Evolutionary conservation across 2,888 invertebrate species (phyloP), one percentile per base, ranked within the genome.

Genomic region (Amaurobius ferox): DNA sequence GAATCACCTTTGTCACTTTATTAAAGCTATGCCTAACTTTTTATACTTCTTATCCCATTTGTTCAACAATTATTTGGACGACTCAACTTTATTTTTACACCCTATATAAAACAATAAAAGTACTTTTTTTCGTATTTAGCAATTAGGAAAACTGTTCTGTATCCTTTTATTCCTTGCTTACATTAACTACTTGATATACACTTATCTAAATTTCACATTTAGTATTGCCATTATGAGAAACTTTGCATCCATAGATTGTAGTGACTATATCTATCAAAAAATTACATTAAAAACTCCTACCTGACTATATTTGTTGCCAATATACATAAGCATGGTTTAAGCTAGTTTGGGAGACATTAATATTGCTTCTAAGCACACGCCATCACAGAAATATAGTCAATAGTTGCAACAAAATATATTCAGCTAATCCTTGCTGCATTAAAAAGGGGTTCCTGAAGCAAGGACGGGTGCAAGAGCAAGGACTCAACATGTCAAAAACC

Each of bases 171-270:
- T 23, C 55, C 1, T 23, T 23, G 55, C 23, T 55, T 23, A 55
- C 55, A 55, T 55, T 23, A 55, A 55, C 55, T 55, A 55, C 55
- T 55, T 23, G 16, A 23, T 32, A n/a, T 29, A 66, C 35, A 66
- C 2, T 32, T 35, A 66, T 66, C 66, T 66, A 66, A 66, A 9
- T 72, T 85, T 64, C 77, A 85, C 77, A 85, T 66, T 66, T 71
- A 85, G 77, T 85, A 85, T 85, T 85, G 83, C 83, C 77, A 72
- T 71, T 39, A 55, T 78, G 83, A 83, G 72, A 67, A 72, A 72
- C 48, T 39, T 85, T 77, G 72, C 72, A 72, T 77, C 70, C 61
- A 71, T 29, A 76, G 48, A 85, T 55, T 64, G 48, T 55, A 77
- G 71, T 71, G 35, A 64, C 83, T 85, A 85, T 39, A 71, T 16